A percentile compares a stretch with the other conserved stretches of the same genome.
phyloP scores from a whole-genome alignment of 2,888 invertebrate genomes.

The Archaeoteleia sp. region DNA sequence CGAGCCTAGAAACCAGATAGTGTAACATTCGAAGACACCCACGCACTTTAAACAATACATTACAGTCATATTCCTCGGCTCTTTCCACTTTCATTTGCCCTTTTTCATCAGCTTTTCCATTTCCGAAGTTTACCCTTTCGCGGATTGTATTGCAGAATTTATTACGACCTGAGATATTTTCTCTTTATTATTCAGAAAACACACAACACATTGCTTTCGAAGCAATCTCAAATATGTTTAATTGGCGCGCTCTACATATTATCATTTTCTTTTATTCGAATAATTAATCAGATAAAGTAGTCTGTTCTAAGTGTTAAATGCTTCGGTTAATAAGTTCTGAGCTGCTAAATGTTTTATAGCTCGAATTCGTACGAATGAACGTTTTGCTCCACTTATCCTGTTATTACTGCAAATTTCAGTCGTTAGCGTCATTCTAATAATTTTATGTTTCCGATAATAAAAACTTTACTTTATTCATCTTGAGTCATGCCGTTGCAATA shows the following conservation, averaged over 20 bases:
- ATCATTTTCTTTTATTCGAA: constrained; percentile 34
- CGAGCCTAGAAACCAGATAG: constrained; percentile 61
- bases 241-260: constrained; percentile 37
- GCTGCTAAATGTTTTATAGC: constrained; percentile 46
- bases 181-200: too few species aligned
- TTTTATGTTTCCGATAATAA: constrained; percentile 26
- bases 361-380: constrained; percentile 42
- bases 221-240: too few species aligned
- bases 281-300: constrained; percentile 38
- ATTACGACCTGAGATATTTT: too few species aligned
- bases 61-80: constrained; percentile 25
- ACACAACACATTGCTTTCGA: too few species aligned
- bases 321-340: constrained; percentile 31
- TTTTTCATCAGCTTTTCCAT: constrained; percentile 23
- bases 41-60: constrained; percentile 54
- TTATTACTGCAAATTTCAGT: constrained; percentile 28
- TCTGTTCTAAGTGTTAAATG: constrained; percentile 31
- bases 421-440: constrained; percentile 47
- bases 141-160: not conserved
- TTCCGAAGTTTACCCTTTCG: not conserved
- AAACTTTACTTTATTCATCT: not conserved
- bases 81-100: constrained; percentile 25
- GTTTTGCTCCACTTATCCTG: constrained; percentile 43
- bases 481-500: not conserved
- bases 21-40: constrained; percentile 54